Conservation (phyloP, 2,888 invertebrate species). For the Macrosiphum euphorbiae region DNA sequence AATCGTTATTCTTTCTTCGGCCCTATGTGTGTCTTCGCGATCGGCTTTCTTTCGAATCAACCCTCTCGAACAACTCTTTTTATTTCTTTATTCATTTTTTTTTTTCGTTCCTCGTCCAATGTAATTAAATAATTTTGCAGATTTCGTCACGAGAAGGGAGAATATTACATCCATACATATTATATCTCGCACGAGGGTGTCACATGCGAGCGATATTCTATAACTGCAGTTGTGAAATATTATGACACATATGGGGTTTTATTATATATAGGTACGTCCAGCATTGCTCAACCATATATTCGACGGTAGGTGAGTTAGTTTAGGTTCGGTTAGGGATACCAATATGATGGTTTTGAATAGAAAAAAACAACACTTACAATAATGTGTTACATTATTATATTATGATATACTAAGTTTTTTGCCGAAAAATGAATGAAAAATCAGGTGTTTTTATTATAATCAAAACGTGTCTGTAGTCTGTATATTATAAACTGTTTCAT, state of each 20-base stretch:
- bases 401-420: not conserved
- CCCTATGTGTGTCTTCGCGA: not conserved
- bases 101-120: not conserved
- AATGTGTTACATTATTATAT: not conserved
- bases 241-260: not conserved
- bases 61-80: slow-evolving; percentile 12
- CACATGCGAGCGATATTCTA: not conserved
- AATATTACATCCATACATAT: not conserved
- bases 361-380: not conserved
- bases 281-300: not conserved
- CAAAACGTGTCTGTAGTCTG: not conserved
- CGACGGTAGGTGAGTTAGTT: not conserved
- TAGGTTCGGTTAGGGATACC: not conserved
- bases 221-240: not conserved
- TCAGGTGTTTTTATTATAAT: not conserved
- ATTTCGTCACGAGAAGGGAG: slow-evolving; percentile 58
- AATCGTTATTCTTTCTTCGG: not conserved
- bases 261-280: not conserved
- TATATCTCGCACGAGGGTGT: not conserved
- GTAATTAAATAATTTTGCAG: slow-evolving; percentile 56
- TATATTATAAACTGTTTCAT: not conserved
- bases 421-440: not conserved
- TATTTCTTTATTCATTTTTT: not conserved
- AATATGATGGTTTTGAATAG: not conserved
- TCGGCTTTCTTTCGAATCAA: slow-evolving; percentile 5